Base-by-base conservation (phyloP, 2,888 invertebrate species). In the Zootermopsis nevadensis region DNA sequence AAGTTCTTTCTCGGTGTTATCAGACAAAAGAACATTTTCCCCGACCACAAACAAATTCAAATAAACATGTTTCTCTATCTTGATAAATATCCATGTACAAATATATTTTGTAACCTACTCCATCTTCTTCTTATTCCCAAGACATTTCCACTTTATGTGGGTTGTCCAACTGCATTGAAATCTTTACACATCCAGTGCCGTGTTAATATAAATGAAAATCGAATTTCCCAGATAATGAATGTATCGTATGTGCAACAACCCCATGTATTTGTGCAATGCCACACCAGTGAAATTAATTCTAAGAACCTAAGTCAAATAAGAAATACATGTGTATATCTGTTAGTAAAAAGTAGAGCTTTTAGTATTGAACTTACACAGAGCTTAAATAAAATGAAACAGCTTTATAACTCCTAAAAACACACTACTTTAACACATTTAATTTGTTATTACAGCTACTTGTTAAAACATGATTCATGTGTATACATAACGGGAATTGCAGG, bases 241-340 rank as follows among this genome's bases (percentile, higher is more conserved):
- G 15, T 67, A 12, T 31, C 1, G 8, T 31, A 3, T 31, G 72
- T 72, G 38, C 72, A 72, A 35, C 38, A 72, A 22, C 12, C 69
- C 72, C 24, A 72, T 22, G 6, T 19, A 0, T 35, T 35, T 35
- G 72, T 72, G 72, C 72, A 72, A 72, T 72, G 72, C 72, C 72
- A 35, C 72, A 72, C 72, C 12, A 72, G 7, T 31, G 67, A 31
- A 31, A 67, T 15, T 6, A 67, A n/a, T 67, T 15, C 1, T 67
- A 30, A 31, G 1, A 31, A 2, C 30, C 30, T 67, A 31, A 31
- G n/a, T 31, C 67, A 67, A 67, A 67, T 2, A 55, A 55, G 55
- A 55, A 55, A 19, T 55, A 19, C 22, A 12, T 55, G 22, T 48
- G 55, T 22, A 55, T 24, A 55, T 19, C 22, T 55, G 55, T 55